These are phyloP conservation scores for Sesamia nonagrioides DNA, from an alignment of 1,140 invertebrate genomes.

Conservation along the genomic window DNA sequence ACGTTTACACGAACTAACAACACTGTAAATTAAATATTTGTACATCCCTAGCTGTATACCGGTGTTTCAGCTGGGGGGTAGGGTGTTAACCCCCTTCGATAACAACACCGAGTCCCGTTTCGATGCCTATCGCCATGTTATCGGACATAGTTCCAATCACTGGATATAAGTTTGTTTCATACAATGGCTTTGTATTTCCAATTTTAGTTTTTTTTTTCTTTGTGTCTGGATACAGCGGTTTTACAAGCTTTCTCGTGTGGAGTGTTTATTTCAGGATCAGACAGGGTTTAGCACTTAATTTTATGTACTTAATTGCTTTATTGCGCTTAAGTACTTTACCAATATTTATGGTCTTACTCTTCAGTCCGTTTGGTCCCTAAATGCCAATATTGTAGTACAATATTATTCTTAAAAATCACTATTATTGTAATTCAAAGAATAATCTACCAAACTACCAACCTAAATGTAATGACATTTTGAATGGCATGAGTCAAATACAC, in stretches of 20 bases:
- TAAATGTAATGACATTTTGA: constrained; percentile 29
- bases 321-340: too few relatives aligned
- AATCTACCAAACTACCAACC: not conserved
- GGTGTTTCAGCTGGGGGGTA: not conserved
- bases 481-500: constrained; percentile 24
- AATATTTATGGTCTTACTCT: too few relatives aligned
- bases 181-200: constrained; percentile 8
- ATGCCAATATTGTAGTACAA: too few relatives aligned
- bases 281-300: not conserved
- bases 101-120: constrained; percentile 28
- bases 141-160: constrained; percentile 25
- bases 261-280: not conserved
- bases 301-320: not conserved
- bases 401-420: not conserved
- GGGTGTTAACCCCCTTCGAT: not conserved
- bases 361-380: too few relatives aligned
- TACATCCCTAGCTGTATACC: constrained; percentile 31
- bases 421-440: not conserved
- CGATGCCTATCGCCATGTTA: constrained; percentile 22
- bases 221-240: not conserved
- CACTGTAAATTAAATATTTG: constrained; percentile 41
- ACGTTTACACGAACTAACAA: constrained; percentile 28
- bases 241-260: not conserved
- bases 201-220: not conserved
- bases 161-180: constrained; percentile 22